These are phyloP conservation scores for Monopterus albus DNA, from an alignment of 2,113 vertebrate species.

Conservation along the genomic window DNA sequence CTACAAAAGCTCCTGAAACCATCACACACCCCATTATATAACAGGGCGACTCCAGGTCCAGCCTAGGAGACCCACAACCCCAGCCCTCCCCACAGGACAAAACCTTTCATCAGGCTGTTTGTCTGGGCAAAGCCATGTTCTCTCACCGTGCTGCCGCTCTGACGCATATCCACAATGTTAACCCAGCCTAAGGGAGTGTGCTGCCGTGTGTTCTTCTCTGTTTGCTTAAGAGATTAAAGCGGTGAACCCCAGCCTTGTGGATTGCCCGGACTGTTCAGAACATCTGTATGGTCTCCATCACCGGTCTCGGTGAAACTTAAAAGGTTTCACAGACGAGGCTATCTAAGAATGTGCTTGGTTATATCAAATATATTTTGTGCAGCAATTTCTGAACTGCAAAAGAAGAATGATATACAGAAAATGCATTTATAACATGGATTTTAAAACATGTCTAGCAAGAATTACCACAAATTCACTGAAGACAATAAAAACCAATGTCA, in stretches of 20 bases:
- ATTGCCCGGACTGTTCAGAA: constrained; percentile 31
- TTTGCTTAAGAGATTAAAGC: constrained; percentile 74
- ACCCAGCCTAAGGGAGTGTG: constrained; percentile 55
- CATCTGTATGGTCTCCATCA: constrained; percentile 1
- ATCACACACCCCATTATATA: constrained; percentile 6
- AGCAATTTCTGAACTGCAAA: background rate
- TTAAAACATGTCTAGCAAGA: background rate
- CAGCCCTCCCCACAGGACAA: constrained; percentile 28
- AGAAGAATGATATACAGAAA: background rate
- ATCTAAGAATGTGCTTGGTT: background rate
- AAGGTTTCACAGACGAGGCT: background rate
- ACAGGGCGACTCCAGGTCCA: constrained; percentile 12
- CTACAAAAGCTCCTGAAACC: constrained; percentile 23
- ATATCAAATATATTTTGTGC: background rate
- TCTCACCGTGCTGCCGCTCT: constrained; percentile 30
- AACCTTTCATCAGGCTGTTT: constrained; percentile 66
- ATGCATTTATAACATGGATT: background rate
- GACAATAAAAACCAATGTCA: constrained; percentile 4
- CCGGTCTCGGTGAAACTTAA: background rate
- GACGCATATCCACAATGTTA: constrained; percentile 48
- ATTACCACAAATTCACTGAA: background rate
- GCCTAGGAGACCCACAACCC: constrained; percentile 12
- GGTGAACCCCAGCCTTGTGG: constrained; percentile 53
- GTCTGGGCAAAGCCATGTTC: constrained; percentile 48
- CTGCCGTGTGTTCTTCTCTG: constrained; percentile 46